Base-by-base conservation (phyloP, 35 echinoderm and acorn worm species). In the Holothuria glaberrima region DNA sequence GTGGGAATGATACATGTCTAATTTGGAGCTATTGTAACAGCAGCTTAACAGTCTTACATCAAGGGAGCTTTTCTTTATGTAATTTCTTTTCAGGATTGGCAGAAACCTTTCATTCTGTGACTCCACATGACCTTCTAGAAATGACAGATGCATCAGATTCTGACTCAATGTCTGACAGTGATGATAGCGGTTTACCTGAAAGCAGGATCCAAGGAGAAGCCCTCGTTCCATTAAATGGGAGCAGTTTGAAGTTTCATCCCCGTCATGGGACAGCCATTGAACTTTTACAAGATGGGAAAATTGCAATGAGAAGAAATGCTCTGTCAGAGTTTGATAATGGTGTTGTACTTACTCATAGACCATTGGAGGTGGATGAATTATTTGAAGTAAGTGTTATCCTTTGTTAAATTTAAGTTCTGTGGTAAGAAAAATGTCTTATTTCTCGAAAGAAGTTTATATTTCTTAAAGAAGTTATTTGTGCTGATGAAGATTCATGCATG, bases 301-400 rank as follows among this genome's bases (percentile, higher is more conserved):
- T 91, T 0, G 97, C 93, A 14, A 91, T 95, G 70, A 75, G 97
- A 48, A 90, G 87, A n/a, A 90, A 94, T 30, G 93, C 97, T 10
- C 82, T 94, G 74, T 94, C 94, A 19, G 97, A 99, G 61, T 99
- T 99, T 67, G 94, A 99, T 77, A 99, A 99, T 71, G 97, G 97
- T 48, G 93, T 99, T 48, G 97, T 99, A 12, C 89, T 99, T 64
- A 99, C 97, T 30, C 91, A 89, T 52, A 95, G 97, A 38, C 88
- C 94, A 24, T 75, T 99, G 9, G 59, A 88, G 63, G 86, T 88
- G 64, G 92, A 99, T 91, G 97, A 99, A 91, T 75, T 95, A 33
- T 99, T 99, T 95, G 92, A 95, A 91, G 97, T 99, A 29, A 95
- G 72, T 28, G 30, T 6, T 68, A 21, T 20, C n/a, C 0, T 68